Evolutionary conservation across 2,888 invertebrate species (phyloP).

Genomic region (Ceramica pisi): DNA sequence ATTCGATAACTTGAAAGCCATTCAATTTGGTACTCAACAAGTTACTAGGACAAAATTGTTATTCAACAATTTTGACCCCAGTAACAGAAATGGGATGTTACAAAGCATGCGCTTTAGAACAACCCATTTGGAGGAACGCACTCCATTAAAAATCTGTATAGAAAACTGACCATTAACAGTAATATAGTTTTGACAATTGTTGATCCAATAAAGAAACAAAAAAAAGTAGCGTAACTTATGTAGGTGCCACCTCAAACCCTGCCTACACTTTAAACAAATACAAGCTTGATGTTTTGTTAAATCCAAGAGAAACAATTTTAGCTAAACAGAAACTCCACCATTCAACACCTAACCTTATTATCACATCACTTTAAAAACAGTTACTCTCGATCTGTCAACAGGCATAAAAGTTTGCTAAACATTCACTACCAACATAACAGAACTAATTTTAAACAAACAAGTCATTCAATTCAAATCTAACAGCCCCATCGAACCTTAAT

Average conservation of each 20-base stretch:
- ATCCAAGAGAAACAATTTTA: conserved; percentile 1
- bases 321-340: conserved; percentile 6
- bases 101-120: no score
- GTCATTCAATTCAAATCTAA: conserved; percentile 56
- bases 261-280: neutral
- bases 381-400: conserved; percentile 23
- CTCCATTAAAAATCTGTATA: no score
- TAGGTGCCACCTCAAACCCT: no score
- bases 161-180: neutral
- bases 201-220: neutral
- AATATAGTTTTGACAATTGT: neutral
- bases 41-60: no score
- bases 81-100: no score
- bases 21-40: no score
- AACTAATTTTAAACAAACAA: conserved; percentile 43
- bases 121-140: no score
- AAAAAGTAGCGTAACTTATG: no score
- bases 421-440: neutral
- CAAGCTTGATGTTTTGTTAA: neutral
- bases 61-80: no score
- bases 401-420: conserved; percentile 28
- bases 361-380: conserved; percentile 29
- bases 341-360: conserved; percentile 9
- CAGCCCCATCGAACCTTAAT: conserved; percentile 45
- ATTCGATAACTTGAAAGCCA: no score